Evolutionary conservation across 2,113 vertebrate species (phyloP).

Genomic region (Cyanistes caeruleus): DNA sequence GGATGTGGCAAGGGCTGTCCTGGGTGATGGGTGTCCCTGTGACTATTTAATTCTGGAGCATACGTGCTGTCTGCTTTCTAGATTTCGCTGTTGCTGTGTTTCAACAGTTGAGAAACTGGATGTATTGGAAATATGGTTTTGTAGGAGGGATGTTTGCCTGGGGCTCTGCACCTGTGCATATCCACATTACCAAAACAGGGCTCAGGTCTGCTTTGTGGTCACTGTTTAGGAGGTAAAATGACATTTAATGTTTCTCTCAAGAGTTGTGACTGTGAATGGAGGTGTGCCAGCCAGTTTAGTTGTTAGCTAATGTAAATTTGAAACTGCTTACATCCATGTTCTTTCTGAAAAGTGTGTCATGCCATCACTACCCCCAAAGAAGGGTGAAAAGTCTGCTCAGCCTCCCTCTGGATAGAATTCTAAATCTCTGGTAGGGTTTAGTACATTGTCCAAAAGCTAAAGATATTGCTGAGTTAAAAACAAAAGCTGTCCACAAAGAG

Average conservation of each 20-base stretch:
- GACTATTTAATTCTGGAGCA: background rate
- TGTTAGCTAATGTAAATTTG: background rate
- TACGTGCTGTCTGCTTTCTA: background rate
- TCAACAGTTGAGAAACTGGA: background rate
- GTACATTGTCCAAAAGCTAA: background rate
- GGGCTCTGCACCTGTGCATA: background rate
- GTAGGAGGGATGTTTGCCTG: background rate
- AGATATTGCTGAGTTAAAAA: background rate
- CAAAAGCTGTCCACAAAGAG: background rate
- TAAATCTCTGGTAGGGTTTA: background rate
- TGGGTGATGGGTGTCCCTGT: background rate
- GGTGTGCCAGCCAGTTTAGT: background rate
- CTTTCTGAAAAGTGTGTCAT: background rate
- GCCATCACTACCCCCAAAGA: background rate
- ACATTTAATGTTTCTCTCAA: background rate
- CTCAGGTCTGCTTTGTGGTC: rapidly evolving
- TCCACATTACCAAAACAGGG: rapidly evolving
- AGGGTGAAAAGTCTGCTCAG: background rate
- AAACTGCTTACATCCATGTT: background rate
- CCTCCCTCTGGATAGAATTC: background rate
- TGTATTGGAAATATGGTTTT: background rate
- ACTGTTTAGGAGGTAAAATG: background rate
- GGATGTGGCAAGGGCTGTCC: background rate
- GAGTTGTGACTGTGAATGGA: background rate
- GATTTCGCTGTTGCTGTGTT: background rate